These are phyloP conservation scores for Helicoverpa zea DNA, from an alignment of 1,140 invertebrate species.

Conservation along the genomic window DNA sequence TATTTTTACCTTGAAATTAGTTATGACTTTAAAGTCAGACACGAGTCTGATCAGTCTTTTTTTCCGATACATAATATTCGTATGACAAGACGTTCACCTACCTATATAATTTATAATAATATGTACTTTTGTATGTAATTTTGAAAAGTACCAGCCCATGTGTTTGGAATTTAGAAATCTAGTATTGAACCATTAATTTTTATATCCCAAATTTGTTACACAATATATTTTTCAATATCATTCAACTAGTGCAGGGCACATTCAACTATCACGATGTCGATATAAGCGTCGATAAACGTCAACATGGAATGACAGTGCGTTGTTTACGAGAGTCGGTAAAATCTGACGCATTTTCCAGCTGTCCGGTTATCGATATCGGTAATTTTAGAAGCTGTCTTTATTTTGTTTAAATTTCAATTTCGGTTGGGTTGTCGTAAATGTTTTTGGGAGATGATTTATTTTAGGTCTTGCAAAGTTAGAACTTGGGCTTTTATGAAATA, in stretches of 20 bases:
- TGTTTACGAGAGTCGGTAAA: slow-evolving; percentile 40
- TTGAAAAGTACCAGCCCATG: too few species aligned
- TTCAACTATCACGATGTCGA: not conserved
- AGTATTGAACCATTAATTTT: too few species aligned
- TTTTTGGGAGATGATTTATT: slow-evolving; percentile 8
- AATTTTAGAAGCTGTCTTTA: slow-evolving; percentile 38
- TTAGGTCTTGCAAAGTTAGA: not conserved
- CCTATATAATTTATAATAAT: too few species aligned
- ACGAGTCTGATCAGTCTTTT: too few species aligned
- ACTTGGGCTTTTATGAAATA: not conserved
- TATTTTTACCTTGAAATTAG: too few species aligned
- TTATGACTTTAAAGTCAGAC: too few species aligned
- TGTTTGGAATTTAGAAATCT: too few species aligned
- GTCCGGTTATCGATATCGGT: not conserved
- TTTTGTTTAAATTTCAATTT: slow-evolving; percentile 38
- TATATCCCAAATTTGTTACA: not conserved
- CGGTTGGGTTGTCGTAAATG: slow-evolving; percentile 1
- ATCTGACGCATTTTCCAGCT: slow-evolving; percentile 27
- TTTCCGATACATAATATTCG: too few species aligned
- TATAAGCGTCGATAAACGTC: slow-evolving; percentile 38
- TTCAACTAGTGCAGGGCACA: not conserved
- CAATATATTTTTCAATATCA: slow-evolving; percentile 6
- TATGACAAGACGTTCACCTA: too few species aligned
- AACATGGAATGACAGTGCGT: slow-evolving; percentile 27
- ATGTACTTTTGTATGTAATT: too few species aligned